Percentiles rank a stretch among this genome's conserved stretches.
Conservation (phyloP, 1,140 invertebrate species). For the Aphelenchoides fujianensis region DNA sequence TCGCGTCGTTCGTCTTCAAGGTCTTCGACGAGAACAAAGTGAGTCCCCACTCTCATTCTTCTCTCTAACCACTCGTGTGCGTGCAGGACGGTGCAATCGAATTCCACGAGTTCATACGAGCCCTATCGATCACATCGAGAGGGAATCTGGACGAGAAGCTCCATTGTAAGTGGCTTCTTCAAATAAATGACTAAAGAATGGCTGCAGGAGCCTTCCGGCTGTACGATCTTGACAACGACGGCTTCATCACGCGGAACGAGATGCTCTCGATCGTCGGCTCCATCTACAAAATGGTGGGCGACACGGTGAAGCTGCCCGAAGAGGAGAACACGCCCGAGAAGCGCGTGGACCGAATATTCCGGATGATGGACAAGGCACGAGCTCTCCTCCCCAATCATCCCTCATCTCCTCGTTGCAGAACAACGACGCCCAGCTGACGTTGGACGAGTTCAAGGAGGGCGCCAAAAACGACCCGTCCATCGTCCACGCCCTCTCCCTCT, state of each 20-base stretch:
- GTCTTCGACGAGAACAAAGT: slow-evolving; percentile 98
- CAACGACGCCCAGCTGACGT: slow-evolving; percentile 89
- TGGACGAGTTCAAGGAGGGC: slow-evolving; percentile 96
- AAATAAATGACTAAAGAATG: no score
- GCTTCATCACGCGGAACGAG: slow-evolving; percentile 91
- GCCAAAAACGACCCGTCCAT: slow-evolving; percentile 97
- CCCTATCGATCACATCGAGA: slow-evolving; percentile 87
- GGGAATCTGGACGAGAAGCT: slow-evolving; percentile 93
- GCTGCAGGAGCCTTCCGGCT: slow-evolving; percentile 52
- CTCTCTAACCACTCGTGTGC: slow-evolving; percentile 16
- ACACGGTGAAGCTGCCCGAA: slow-evolving; percentile 59
- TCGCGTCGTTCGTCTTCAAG: slow-evolving; percentile 90
- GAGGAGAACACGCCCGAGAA: slow-evolving; percentile 87
- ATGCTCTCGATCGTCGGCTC: slow-evolving; percentile 98
- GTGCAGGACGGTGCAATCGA: slow-evolving; percentile 87
- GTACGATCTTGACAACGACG: slow-evolving; percentile 72
- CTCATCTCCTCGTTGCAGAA: slow-evolving; percentile 72
- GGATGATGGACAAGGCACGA: slow-evolving; percentile 82
- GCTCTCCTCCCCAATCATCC: not conserved
- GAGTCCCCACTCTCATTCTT: slow-evolving; percentile 67
- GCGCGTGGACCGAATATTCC: slow-evolving; percentile 92
- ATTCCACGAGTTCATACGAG: slow-evolving; percentile 93
- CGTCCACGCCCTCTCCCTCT: slow-evolving; percentile 76
- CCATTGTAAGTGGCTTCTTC: no score
- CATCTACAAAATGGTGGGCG: slow-evolving; percentile 91